phyloP scores from a whole-genome alignment of 2,797 vertebrate genomes.

The Pseudotriccus pelzelni region DNA sequence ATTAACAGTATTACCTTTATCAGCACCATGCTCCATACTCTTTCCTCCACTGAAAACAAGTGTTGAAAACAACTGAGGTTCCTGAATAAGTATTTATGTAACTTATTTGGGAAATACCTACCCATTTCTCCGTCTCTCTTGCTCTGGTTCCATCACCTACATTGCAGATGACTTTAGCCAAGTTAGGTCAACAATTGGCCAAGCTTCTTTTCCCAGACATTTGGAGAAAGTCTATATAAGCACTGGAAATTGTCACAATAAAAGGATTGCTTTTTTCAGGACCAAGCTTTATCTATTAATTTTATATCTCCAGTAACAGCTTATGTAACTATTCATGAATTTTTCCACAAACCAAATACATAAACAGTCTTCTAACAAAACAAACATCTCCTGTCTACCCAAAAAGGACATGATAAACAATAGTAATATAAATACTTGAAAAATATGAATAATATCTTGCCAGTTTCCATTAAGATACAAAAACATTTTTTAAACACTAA shows the following conservation, averaged over 20 bases:
- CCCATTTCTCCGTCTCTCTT: neutral
- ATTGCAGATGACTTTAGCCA: neutral
- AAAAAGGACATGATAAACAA: slow-evolving; percentile 41
- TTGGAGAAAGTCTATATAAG: neutral
- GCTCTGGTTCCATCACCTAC: neutral
- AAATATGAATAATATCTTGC: slow-evolving; percentile 12
- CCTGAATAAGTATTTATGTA: neutral
- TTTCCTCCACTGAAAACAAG: neutral
- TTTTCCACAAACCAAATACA: slow-evolving; percentile 1
- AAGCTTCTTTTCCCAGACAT: neutral
- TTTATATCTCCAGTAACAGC: neutral
- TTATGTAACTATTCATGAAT: neutral
- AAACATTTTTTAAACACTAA: slow-evolving; percentile 9
- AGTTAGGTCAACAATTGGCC: neutral
- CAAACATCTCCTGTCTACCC: neutral
- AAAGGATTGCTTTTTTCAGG: neutral
- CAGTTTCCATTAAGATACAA: slow-evolving; percentile 20
- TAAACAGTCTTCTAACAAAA: slow-evolving; percentile 13
- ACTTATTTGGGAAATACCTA: neutral
- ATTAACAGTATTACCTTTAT: neutral
- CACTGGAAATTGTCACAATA: neutral
- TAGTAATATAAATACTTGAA: slow-evolving; percentile 34
- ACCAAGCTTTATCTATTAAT: neutral
- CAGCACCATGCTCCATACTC: neutral
- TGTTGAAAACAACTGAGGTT: neutral